Evolutionary conservation across 1,140 invertebrate genomes (phyloP), one percentile per base, ranked within the genome.

Genomic region (Polyergus mexicanus): DNA sequence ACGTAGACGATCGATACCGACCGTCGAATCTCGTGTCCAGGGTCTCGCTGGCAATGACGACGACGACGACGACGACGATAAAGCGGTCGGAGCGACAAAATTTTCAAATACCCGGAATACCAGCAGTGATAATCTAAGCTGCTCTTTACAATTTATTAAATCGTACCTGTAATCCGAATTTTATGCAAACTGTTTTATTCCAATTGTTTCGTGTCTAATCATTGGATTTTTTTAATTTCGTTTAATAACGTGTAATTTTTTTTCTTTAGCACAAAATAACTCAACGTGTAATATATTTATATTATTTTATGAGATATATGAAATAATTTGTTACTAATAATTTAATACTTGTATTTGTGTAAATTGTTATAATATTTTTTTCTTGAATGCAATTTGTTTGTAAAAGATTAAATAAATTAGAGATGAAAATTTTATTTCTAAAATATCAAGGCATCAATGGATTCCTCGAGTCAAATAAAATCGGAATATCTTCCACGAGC

Each of bases 1-100:
- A 51, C 65, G 32, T 86, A 51, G 84, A 86, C 56, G 84, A 89
- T 89, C 87, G 87, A 88, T 86, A 28, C 76, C 32, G 32, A 60
- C 58, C 25, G 66, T 81, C 78, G 54, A 81, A 72, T 81, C 38
- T 72, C 54, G 78, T 54, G 54, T 60, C 38, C 38, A 19, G 66
- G 58, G 38, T 81, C 38, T 72, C 66, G 51, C 1, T 25, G 35
- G 32, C 16, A 51, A 19, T 10, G 25, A 72, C 65, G 77, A 77
- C 28, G 25, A 65, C 65, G 77, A 77, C 28, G 25, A 65, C 41
- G 60, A 28, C 3, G 58, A 11, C 25, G 62, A 38, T 7, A 22
- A 25, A 19, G 74, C 25, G 25, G 41, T n/a, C 41, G n/a, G 28
- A 47, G 28, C 16, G 7, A 28, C 11, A 19, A 19, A 19, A 72